Evolutionary conservation across 1,140 invertebrate species (phyloP).

Genomic region (Tribolium castaneum): DNA sequence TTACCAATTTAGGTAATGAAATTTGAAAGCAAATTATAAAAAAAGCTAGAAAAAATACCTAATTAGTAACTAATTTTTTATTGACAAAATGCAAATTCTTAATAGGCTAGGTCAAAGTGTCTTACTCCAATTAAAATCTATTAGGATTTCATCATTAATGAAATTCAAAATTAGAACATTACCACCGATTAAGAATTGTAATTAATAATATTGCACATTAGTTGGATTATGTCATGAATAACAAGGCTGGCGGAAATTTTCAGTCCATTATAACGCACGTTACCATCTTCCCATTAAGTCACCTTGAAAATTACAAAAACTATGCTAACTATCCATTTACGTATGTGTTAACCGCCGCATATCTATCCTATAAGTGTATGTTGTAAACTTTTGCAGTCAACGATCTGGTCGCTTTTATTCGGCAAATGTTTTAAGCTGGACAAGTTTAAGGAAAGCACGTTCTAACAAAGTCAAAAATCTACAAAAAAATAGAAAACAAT

Average conservation of each 20-base stretch:
- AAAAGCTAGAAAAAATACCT: neutral
- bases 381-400: slow-evolving; percentile 17
- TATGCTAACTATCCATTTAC: slow-evolving; percentile 9
- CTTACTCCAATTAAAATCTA: neutral
- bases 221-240: slow-evolving; percentile 4
- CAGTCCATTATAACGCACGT: slow-evolving; percentile 1
- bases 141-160: neutral
- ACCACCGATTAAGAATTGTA: slow-evolving; percentile 3
- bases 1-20: slow-evolving; percentile 14
- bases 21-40: neutral
- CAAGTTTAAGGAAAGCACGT: neutral
- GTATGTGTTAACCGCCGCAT: neutral
- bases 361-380: neutral
- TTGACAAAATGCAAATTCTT: neutral
- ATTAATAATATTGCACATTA: slow-evolving; percentile 17
- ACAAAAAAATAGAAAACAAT: neutral
- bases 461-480: neutral
- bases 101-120: neutral
- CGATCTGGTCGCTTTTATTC: neutral
- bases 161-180: slow-evolving; percentile 8
- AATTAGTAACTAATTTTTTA: neutral
- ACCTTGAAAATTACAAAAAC: slow-evolving; percentile 36
- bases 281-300: slow-evolving; percentile 8
- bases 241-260: slow-evolving; percentile 1
- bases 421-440: neutral